Base-by-base conservation (phyloP, 2,888 invertebrate genomes). In the Drosophila affinis region DNA sequence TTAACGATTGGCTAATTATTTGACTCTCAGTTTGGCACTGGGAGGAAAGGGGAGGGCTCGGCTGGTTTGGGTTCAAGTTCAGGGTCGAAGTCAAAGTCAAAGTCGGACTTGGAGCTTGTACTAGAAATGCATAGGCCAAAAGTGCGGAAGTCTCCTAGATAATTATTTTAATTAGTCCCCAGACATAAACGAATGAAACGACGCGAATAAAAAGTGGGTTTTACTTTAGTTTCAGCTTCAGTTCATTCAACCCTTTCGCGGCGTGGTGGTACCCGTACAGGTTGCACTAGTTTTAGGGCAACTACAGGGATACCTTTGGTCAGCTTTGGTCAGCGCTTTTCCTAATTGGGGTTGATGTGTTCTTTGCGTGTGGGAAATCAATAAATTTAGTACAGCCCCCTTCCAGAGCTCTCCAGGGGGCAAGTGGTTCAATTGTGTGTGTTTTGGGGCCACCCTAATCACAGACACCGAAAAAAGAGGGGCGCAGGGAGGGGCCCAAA, bases 21-120 rank as follows among this genome's bases (percentile, higher is more conserved):
- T 14, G 55, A 64, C 52, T 63, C 29, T 53, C 52, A 61, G 47
- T 29, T 39, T 27, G 14, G 47, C 24, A 52, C 10, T 44, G 39
- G 17, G 14, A 48, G 29, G 27, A 4, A 29, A 29, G 32, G 29
- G 10, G 48, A 39, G 27, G n/a, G n/a, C n/a, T n/a, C n/a, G n/a
- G n/a, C n/a, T n/a, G n/a, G 56, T n/a, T 55, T 32, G 18, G 58
- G 81, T 81, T 87, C 87, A 87, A 84, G 83, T 84, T 83, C 83
- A 84, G 85, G 82, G 83, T 75, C 75, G 62, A 58, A 6, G n/a
- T 44, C 64, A 24, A 34, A 57, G 60, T 72, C 39, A 14, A 6
- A 39, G 39, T 14, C 39, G 14, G 14, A 39, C 44, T 17, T 24
- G 51, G 47, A 39, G n/a, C 7, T 39, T 39, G 39, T 46, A 71